phyloP scores from a whole-genome alignment of 2,113 vertebrate genomes.

The Larimichthys polyactis region DNA sequence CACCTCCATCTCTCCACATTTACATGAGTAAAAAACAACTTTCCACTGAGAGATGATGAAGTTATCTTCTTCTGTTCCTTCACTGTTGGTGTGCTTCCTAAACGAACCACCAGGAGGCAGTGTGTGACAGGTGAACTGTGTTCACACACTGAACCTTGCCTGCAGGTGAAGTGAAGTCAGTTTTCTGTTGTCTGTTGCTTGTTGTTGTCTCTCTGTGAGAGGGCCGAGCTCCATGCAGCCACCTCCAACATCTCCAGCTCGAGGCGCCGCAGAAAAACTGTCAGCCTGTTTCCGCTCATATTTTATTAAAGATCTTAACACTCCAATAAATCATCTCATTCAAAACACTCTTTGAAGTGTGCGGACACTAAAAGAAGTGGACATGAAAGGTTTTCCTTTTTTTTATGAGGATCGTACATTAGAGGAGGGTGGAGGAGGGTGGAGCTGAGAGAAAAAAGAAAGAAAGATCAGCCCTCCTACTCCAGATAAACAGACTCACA shows the following conservation, averaged over 20 bases:
- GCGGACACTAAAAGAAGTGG: slow-evolving; percentile 18
- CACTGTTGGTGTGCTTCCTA: slow-evolving; percentile 7
- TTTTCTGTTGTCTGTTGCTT: not conserved
- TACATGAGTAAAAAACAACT: too few relatives aligned
- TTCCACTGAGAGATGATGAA: too few relatives aligned
- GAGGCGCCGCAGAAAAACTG: not conserved
- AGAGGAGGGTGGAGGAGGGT: slow-evolving; percentile 15
- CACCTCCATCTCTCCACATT: too few relatives aligned
- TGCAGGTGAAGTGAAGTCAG: not conserved
- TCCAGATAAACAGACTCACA: slow-evolving; percentile 53
- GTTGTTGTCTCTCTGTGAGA: not conserved
- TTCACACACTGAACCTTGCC: not conserved
- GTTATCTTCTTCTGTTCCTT: not conserved
- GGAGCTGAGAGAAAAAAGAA: slow-evolving; percentile 48
- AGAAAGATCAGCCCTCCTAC: slow-evolving; percentile 17
- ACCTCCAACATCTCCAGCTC: not conserved
- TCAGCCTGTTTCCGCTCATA: slow-evolving; percentile 15
- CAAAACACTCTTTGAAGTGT: slow-evolving; percentile 52
- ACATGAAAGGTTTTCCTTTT: slow-evolving; percentile 31
- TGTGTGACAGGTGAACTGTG: slow-evolving; percentile 55
- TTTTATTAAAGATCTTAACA: slow-evolving; percentile 34
- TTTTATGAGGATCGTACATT: slow-evolving; percentile 19
- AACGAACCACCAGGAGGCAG: slow-evolving; percentile 71
- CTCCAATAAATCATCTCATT: slow-evolving; percentile 19
- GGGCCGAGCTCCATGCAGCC: not conserved